phyloP scores from a whole-genome alignment of 2,888 invertebrate species.

The Tetramorium bicarinatum region DNA sequence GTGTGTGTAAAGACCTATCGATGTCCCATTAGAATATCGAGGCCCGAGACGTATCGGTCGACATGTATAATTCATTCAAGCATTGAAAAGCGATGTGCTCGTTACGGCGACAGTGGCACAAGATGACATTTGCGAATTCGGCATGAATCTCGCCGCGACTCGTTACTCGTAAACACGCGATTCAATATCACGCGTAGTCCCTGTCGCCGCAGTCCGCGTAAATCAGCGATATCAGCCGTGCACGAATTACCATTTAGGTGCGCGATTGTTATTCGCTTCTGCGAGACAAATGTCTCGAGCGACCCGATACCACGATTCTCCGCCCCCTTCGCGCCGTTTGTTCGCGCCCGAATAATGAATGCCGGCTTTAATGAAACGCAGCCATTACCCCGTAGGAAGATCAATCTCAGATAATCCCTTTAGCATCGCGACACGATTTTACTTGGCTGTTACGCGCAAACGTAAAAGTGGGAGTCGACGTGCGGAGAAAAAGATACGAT shows the following conservation, averaged over 20 bases:
- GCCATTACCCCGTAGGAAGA: slow-evolving; percentile 45
- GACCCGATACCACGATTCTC: slow-evolving; percentile 32
- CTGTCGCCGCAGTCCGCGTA: slow-evolving; percentile 30
- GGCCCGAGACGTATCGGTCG: slow-evolving; percentile 5
- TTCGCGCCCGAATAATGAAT: slow-evolving; percentile 44
- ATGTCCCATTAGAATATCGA: slow-evolving; percentile 39
- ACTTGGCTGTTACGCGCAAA: neutral
- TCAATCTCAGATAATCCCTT: slow-evolving; percentile 54
- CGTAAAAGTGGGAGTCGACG: neutral
- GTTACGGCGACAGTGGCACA: slow-evolving; percentile 38
- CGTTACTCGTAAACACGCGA: slow-evolving; percentile 48
- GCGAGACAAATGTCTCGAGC: slow-evolving; percentile 55
- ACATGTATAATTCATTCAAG: slow-evolving; percentile 48
- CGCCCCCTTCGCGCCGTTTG: neutral
- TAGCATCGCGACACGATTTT: slow-evolving; percentile 36
- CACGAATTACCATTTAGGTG: slow-evolving; percentile 56
- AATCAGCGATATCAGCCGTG: slow-evolving; percentile 52
- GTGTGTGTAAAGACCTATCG: slow-evolving; percentile 3
- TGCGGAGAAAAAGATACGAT: neutral
- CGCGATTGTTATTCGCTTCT: slow-evolving; percentile 56
- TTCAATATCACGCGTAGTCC: slow-evolving; percentile 42
- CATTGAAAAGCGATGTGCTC: slow-evolving; percentile 23
- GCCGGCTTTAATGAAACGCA: slow-evolving; percentile 53
- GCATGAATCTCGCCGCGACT: slow-evolving; percentile 22
- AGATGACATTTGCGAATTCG: slow-evolving; percentile 56